Evolutionary conservation across 2,888 invertebrate species (phyloP).

Genomic region (Lasioglossum calceatum): DNA sequence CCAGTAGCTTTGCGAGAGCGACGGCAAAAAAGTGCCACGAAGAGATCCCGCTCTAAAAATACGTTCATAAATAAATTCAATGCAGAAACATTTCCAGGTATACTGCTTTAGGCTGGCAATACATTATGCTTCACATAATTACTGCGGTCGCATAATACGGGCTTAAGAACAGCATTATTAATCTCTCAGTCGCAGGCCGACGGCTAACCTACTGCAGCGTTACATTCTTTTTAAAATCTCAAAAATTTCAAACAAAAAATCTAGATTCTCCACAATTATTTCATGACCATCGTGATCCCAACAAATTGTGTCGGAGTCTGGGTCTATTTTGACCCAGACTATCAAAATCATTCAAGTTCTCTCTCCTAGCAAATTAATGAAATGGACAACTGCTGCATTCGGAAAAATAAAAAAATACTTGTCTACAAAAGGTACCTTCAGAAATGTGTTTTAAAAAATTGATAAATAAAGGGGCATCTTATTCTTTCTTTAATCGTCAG

Average conservation of each 20-base stretch:
- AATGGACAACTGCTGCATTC: background rate
- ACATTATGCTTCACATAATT: background rate
- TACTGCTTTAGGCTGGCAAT: background rate
- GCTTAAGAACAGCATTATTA: slow-evolving; percentile 6
- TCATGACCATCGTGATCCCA: background rate
- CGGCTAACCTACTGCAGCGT: slow-evolving; percentile 5
- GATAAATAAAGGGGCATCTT: background rate
- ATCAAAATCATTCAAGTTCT: background rate
- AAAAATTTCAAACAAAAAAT: background rate
- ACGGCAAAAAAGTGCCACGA: background rate
- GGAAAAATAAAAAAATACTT: background rate
- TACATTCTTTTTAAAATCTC: background rate
- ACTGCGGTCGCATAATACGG: background rate
- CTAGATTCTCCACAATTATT: no score
- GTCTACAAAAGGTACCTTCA: background rate
- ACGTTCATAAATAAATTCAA: background rate
- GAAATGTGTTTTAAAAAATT: background rate
- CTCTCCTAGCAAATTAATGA: background rate
- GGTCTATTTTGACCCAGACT: background rate
- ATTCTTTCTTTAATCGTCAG: background rate
- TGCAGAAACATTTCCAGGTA: background rate
- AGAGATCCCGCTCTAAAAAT: background rate
- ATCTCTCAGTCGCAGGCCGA: slow-evolving; percentile 21
- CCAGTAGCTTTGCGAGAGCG: background rate
- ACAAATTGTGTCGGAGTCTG: background rate